Percentiles rank a stretch among this genome's conserved stretches.
These are phyloP conservation scores for Acanthosoma haemorrhoidale DNA, from an alignment of 2,888 invertebrate species.

Conservation along the genomic window DNA sequence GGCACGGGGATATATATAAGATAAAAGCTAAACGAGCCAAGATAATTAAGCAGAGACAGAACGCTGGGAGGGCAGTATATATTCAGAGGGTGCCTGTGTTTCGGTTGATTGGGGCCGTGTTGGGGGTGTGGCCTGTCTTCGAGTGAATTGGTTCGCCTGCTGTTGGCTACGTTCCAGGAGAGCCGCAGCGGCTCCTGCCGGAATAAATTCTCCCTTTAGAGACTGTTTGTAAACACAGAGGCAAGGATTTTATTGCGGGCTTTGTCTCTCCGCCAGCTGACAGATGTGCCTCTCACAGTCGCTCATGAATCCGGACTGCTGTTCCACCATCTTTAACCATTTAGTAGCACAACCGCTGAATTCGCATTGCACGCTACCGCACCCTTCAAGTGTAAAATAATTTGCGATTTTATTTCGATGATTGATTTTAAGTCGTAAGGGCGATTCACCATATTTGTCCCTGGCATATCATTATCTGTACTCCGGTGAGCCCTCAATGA, in stretches of 20 bases:
- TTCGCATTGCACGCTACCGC: background rate
- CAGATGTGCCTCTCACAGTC: constrained; percentile 5
- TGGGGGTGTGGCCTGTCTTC: constrained; percentile 35
- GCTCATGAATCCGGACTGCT: constrained; percentile 6
- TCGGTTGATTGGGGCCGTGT: constrained; percentile 37
- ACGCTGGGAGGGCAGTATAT: constrained; percentile 26
- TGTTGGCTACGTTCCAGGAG: constrained; percentile 13
- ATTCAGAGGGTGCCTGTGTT: constrained; percentile 21
- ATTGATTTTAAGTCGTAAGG: no score
- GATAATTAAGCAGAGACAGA: constrained; percentile 17
- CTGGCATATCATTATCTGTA: no score
- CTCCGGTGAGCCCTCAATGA: no score
- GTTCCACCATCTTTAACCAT: background rate
- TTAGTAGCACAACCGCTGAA: background rate
- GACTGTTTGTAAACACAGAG: constrained; percentile 26
- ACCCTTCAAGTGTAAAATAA: no score
- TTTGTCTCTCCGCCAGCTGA: background rate
- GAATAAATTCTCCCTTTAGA: constrained; percentile 26
- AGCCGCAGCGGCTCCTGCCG: background rate
- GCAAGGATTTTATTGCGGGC: constrained; percentile 9
- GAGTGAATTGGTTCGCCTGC: constrained; percentile 34
- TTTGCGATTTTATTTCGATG: no score
- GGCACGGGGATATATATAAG: background rate
- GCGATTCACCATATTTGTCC: no score
- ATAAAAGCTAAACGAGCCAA: background rate